Percentiles rank a stretch among this genome's conserved stretches.
Conservation (phyloP, 2,888 invertebrate species). For the Drosophila kambysellisi region DNA sequence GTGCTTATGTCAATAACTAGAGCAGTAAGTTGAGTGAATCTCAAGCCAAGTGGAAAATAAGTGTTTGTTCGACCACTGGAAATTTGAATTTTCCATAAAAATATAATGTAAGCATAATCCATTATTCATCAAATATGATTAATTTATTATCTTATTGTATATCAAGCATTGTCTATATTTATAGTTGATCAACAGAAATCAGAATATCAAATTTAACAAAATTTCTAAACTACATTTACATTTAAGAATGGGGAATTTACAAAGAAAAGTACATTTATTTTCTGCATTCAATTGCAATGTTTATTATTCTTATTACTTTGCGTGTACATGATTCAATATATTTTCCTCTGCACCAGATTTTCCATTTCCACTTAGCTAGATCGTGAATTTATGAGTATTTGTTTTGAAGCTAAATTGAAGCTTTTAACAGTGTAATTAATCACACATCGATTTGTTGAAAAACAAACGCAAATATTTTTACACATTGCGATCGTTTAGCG, state of each 20-base stretch:
- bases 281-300: not conserved
- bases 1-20: not conserved
- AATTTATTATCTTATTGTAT: no score
- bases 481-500: not conserved
- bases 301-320: not conserved
- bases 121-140: not conserved
- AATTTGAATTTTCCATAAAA: not conserved
- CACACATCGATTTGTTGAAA: conserved; percentile 22
- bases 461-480: conserved; percentile 11
- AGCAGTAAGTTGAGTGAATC: not conserved
- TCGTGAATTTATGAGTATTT: not conserved
- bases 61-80: not conserved
- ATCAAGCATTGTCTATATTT: not conserved
- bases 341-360: not conserved
- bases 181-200: not conserved
- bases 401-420: conserved; percentile 1
- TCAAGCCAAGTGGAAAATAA: conserved; percentile 1
- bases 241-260: not conserved
- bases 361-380: not conserved
- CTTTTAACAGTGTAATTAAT: conserved; percentile 22
- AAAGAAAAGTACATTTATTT: not conserved
- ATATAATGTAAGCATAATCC: not conserved
- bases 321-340: not conserved
- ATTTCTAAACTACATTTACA: not conserved
- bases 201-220: not conserved